phyloP scores from a whole-genome alignment of 2,888 invertebrate species.

The Lobophora halterata region DNA sequence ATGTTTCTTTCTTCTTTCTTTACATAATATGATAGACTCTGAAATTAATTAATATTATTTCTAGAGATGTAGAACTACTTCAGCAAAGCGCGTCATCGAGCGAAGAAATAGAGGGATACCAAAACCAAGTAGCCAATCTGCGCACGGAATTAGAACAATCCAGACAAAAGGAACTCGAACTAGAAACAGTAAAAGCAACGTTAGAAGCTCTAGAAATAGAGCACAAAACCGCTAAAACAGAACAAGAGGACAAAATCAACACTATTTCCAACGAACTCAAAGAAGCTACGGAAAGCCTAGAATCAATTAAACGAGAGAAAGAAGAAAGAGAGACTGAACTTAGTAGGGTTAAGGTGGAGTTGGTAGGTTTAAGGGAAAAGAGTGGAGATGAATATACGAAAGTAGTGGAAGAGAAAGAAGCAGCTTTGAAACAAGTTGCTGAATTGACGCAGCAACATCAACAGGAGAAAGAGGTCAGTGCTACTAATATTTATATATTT shows the following conservation, averaged over 20 bases:
- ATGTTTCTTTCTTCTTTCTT: no score
- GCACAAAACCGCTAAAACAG: slow-evolving; percentile 63
- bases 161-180: slow-evolving; percentile 77
- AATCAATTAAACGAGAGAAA: slow-evolving; percentile 56
- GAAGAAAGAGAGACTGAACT: slow-evolving; percentile 59
- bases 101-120: slow-evolving; percentile 72
- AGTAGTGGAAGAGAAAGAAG: slow-evolving; percentile 61
- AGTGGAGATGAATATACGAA: slow-evolving; percentile 67
- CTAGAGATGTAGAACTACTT: slow-evolving; percentile 69
- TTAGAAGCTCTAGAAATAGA: slow-evolving; percentile 71
- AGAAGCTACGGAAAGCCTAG: slow-evolving; percentile 60
- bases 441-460: slow-evolving; percentile 55
- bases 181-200: slow-evolving; percentile 65
- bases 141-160: slow-evolving; percentile 71
- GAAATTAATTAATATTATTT: no score
- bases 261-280: slow-evolving; percentile 58
- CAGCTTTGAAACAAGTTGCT: slow-evolving; percentile 54
- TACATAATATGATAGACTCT: no score
- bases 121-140: slow-evolving; percentile 61
- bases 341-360: slow-evolving; percentile 59
- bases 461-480: slow-evolving; percentile 71
- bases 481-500: background rate
- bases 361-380: slow-evolving; percentile 55
- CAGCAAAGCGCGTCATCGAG: slow-evolving; percentile 72
- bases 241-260: slow-evolving; percentile 63